A percentile compares a stretch with the other conserved stretches of the same genome.
phyloP scores from a whole-genome alignment of 2,888 invertebrate species.

The Synergus japonicus region DNA sequence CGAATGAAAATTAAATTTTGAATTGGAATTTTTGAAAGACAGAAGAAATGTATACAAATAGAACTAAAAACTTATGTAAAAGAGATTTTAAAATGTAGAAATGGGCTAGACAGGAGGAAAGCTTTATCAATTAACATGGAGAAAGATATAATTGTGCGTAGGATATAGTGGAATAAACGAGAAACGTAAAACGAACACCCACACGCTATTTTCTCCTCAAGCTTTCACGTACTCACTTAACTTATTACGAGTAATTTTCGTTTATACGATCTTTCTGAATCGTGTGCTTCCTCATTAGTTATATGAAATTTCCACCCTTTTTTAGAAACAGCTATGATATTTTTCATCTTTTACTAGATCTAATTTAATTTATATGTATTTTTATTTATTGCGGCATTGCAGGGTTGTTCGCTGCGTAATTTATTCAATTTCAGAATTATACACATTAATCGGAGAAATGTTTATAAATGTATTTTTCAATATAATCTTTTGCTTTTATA shows the following conservation, averaged over 20 bases:
- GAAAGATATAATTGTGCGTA: slow-evolving; percentile 27
- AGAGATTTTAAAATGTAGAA: neutral
- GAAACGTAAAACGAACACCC: slow-evolving; percentile 14
- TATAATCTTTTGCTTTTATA: neutral
- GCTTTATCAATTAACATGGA: slow-evolving; percentile 16
- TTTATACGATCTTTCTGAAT: neutral
- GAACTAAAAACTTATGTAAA: neutral
- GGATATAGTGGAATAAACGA: neutral
- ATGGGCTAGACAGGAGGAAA: neutral
- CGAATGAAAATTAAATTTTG: neutral
- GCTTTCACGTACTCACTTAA: neutral
- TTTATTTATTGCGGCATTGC: too few relatives aligned
- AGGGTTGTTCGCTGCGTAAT: neutral
- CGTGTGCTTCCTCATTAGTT: neutral
- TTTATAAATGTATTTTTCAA: too few relatives aligned
- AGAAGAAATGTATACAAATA: neutral
- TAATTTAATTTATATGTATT: neutral
- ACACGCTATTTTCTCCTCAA: slow-evolving; percentile 2
- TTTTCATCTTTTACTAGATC: neutral
- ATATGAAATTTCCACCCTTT: neutral
- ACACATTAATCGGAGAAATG: neutral
- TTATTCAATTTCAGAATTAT: neutral
- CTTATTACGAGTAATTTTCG: slow-evolving; percentile 3
- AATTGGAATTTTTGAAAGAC: neutral
- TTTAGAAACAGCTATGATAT: neutral